A percentile compares a stretch with the other conserved stretches of the same genome.
Conservation (phyloP, 2,113 vertebrate species). For the Falco punctatus region DNA sequence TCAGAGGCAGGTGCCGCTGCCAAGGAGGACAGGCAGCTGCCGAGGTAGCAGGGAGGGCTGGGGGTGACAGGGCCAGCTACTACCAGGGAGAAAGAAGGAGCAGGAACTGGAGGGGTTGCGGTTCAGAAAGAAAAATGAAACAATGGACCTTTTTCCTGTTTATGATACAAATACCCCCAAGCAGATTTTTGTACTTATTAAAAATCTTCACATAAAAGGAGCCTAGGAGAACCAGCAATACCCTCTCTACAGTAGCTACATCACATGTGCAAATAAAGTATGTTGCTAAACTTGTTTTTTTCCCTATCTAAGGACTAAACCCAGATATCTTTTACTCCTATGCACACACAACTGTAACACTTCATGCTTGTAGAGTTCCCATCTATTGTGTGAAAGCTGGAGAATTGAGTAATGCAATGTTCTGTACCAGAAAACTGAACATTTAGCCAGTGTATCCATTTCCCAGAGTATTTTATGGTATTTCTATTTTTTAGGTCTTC, state of each 20-base stretch:
- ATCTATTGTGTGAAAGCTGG: conserved; percentile 5
- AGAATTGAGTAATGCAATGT: conserved; percentile 14
- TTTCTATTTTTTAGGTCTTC: conserved; percentile 5
- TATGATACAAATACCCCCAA: not conserved
- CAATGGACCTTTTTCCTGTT: not conserved
- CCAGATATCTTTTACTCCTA: not conserved
- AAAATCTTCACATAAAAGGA: not conserved
- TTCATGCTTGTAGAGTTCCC: not conserved
- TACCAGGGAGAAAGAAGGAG: not conserved
- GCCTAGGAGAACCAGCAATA: not conserved
- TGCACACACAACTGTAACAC: not conserved
- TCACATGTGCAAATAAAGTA: not conserved
- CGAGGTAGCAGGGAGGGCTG: not conserved
- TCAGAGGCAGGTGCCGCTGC: not conserved
- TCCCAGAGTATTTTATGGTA: conserved; percentile 2
- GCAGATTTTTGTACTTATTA: not conserved
- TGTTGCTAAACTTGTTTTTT: conserved; percentile 26
- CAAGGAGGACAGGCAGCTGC: not conserved
- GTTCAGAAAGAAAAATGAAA: not conserved
- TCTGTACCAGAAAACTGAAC: conserved; percentile 33
- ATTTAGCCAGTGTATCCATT: not conserved
- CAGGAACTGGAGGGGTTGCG: fast-evolving
- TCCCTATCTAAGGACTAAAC: not conserved
- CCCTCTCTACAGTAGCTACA: not conserved
- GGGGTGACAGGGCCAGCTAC: not conserved